Evolutionary conservation across 2,797 vertebrate genomes (phyloP).

Genomic region (Pitangus sulphuratus): DNA sequence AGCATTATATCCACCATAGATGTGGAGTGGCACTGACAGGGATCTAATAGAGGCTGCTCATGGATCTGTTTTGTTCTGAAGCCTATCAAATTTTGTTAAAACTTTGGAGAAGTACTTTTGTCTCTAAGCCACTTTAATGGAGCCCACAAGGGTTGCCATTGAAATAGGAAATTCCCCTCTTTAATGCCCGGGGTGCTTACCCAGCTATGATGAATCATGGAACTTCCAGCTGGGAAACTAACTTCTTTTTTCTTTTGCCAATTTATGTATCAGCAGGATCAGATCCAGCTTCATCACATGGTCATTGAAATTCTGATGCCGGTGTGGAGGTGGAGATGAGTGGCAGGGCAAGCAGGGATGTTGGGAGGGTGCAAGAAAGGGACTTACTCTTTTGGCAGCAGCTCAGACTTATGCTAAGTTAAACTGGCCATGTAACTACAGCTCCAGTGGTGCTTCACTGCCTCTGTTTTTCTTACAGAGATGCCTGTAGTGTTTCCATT

Average conservation of each 20-base stretch:
- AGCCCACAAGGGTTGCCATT: neutral
- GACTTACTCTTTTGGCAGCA: neutral
- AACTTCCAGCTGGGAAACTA: neutral
- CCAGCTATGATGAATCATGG: neutral
- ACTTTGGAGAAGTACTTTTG: neutral
- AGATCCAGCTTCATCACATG: neutral
- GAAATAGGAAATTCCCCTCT: neutral
- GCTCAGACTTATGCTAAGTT: neutral
- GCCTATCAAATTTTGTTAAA: neutral
- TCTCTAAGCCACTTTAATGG: neutral
- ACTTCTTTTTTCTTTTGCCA: slow-evolving; percentile 16
- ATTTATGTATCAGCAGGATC: neutral
- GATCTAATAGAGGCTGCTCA: neutral
- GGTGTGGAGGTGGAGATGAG: neutral
- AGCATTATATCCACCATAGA: neutral
- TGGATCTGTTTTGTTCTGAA: neutral
- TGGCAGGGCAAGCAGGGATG: neutral
- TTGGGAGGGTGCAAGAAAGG: neutral
- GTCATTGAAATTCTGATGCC: neutral
- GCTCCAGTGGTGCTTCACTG: neutral
- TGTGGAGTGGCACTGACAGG: neutral
- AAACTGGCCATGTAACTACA: neutral
- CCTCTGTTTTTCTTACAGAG: neutral
- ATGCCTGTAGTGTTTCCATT: neutral
- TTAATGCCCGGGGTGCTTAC: neutral